These are phyloP conservation scores for Cephus pygmeus DNA, from an alignment of 2,888 invertebrate genomes.

Conservation along the genomic window DNA sequence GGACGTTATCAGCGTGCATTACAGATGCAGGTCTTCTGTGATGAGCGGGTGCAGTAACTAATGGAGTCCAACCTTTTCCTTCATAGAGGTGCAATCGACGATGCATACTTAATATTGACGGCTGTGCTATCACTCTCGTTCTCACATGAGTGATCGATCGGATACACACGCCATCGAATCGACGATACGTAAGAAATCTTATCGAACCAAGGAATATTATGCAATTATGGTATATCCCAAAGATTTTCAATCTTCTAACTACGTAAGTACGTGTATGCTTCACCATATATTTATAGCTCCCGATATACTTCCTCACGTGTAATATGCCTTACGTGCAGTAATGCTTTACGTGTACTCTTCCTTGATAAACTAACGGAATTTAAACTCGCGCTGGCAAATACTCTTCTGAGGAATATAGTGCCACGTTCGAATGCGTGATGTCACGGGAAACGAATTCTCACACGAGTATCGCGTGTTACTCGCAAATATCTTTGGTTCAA, in stretches of 20 bases:
- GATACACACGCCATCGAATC: not conserved
- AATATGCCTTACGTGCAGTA: not conserved
- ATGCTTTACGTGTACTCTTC: not conserved
- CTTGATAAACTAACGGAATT: not conserved
- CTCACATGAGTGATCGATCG: not conserved
- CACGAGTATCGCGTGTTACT: not conserved
- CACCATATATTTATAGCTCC: not conserved
- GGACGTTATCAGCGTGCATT: slow-evolving; percentile 22
- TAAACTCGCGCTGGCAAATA: not conserved
- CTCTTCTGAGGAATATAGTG: not conserved
- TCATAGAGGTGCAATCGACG: slow-evolving; percentile 17
- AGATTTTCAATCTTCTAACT: not conserved
- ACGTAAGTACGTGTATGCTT: not conserved
- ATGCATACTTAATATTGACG: slow-evolving; percentile 5
- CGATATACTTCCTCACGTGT: not conserved
- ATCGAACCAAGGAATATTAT: not conserved
- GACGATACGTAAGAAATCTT: not conserved
- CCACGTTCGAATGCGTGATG: not conserved
- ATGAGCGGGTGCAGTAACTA: slow-evolving; percentile 39
- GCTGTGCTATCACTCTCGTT: not conserved
- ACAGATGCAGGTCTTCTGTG: slow-evolving; percentile 27
- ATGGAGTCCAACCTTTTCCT: slow-evolving; percentile 36
- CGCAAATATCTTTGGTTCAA: not conserved
- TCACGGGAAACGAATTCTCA: not conserved
- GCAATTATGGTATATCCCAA: not conserved